Percentiles rank a stretch among this genome's conserved stretches.
phyloP scores from a whole-genome alignment of 1,140 invertebrate genomes.

The Grapholita molesta region DNA sequence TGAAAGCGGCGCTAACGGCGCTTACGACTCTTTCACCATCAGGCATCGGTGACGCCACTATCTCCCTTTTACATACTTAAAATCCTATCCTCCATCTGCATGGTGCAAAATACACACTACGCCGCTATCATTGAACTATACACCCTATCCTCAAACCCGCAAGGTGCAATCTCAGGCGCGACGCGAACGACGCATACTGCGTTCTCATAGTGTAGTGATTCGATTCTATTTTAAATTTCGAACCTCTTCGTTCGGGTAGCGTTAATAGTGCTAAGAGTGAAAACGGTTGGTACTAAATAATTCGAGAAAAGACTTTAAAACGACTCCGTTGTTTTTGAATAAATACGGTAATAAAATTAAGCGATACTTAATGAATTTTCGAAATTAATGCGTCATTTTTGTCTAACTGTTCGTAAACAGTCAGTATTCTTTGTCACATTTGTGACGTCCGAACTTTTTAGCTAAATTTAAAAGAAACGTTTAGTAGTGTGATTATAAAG shows the following conservation, averaged over 20 bases:
- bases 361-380: not conserved
- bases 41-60: too few relatives aligned
- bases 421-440: slow-evolving; percentile 8
- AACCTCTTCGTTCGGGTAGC: not conserved
- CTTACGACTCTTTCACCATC: not conserved
- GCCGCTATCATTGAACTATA: not conserved
- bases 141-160: not conserved
- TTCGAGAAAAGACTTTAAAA: not conserved
- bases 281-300: slow-evolving; percentile 5
- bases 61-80: too few relatives aligned
- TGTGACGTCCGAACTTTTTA: not conserved
- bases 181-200: not conserved
- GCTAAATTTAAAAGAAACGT: slow-evolving; percentile 3
- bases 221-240: not conserved
- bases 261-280: not conserved
- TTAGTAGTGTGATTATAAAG: not conserved
- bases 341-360: not conserved
- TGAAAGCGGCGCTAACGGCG: not conserved
- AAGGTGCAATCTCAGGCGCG: not conserved
- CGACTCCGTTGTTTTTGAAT: not conserved
- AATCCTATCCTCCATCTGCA: not conserved
- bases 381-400: slow-evolving; percentile 4
- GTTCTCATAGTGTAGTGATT: not conserved
- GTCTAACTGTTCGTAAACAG: not conserved
- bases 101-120: not conserved